Conservation (phyloP, 2,888 invertebrate species). For the Encarsia formosa region DNA sequence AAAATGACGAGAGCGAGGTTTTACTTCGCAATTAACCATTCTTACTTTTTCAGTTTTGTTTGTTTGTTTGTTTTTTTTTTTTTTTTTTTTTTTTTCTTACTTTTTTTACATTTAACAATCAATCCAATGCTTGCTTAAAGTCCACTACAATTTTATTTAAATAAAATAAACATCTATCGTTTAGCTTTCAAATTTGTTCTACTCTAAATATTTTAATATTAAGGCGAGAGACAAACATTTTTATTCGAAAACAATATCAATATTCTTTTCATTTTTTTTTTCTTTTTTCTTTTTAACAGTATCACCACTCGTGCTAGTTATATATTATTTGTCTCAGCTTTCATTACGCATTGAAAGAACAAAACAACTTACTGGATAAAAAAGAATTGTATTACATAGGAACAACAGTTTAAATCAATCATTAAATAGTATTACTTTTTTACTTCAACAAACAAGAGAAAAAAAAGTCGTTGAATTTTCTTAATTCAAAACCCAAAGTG, state of each 20-base stretch:
- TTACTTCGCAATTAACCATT: constrained; percentile 4
- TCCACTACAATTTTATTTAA: constrained; percentile 19
- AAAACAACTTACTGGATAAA: no score
- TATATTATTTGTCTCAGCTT: no score
- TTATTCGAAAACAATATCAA: constrained; percentile 8
- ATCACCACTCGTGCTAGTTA: constrained; percentile 13
- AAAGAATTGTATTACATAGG: no score
- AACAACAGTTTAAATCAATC: no score
- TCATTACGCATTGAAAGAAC: no score
- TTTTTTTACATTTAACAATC: constrained; percentile 24
- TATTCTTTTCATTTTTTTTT: no score
- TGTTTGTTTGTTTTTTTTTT: not conserved
- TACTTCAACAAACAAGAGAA: no score
- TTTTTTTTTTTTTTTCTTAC: not conserved
- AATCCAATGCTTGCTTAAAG: constrained; percentile 14
- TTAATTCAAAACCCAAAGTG: no score
- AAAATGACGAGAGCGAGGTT: constrained; percentile 14
- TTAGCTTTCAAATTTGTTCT: constrained; percentile 18
- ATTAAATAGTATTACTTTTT: no score
- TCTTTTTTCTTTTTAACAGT: not conserved
- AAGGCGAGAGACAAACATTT: constrained; percentile 15
- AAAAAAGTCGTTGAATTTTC: no score
- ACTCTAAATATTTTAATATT: constrained; percentile 16
- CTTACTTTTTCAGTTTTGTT: constrained; percentile 9
- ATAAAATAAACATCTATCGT: constrained; percentile 20